These are phyloP conservation scores for Ephestia elutella DNA, from an alignment of 1,140 invertebrate genomes.

Conservation along the genomic window DNA sequence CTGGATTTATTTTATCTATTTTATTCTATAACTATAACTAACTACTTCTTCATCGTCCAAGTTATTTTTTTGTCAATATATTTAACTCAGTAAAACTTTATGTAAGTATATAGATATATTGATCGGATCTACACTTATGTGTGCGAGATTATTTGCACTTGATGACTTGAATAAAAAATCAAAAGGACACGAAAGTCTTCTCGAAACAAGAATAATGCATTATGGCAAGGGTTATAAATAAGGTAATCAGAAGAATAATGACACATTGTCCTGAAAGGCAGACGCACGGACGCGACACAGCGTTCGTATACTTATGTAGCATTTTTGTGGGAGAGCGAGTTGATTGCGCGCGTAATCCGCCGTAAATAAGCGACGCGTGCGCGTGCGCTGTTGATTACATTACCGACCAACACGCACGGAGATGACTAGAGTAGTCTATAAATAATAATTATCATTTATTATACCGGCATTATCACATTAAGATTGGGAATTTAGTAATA, in stretches of 20 bases:
- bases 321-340: constrained; percentile 39
- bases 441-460: constrained; percentile 3
- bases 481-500: not conserved
- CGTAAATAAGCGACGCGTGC: constrained; percentile 68
- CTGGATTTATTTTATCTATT: too few species aligned
- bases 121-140: too few species aligned
- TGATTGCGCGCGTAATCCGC: constrained; percentile 65
- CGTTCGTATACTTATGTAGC: not conserved
- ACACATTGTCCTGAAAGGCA: constrained; percentile 29
- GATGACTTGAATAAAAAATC: not conserved
- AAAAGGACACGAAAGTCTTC: not conserved
- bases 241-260: constrained; percentile 25
- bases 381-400: constrained; percentile 54
- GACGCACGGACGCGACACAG: constrained; percentile 10
- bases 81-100: too few species aligned
- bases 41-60: too few species aligned
- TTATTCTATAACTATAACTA: too few species aligned
- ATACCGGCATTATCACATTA: not conserved
- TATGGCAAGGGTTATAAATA: constrained; percentile 15
- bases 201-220: constrained; percentile 9
- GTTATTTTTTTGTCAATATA: too few species aligned
- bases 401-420: constrained; percentile 33
- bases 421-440: constrained; percentile 28
- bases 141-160: too few species aligned
- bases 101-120: too few species aligned